Conservation (phyloP, 2,797 vertebrate species). For the Schizothorax lantsangensis region DNA sequence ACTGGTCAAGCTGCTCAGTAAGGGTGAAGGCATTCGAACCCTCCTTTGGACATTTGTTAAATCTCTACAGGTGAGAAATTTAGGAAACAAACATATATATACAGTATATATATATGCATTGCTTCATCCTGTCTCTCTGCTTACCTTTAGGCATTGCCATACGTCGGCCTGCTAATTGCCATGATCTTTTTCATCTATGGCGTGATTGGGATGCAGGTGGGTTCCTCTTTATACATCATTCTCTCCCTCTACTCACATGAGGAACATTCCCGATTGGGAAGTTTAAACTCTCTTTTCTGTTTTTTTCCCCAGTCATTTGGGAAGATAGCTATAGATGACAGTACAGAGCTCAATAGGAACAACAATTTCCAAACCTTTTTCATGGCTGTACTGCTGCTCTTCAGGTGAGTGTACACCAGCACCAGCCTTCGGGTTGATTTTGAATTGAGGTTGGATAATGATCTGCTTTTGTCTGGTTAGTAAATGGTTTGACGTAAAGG, state of each 20-base stretch:
- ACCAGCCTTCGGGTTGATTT: background rate
- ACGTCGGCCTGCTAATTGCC: slow-evolving; percentile 95
- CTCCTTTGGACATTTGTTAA: slow-evolving; percentile 98
- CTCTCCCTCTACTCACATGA: background rate
- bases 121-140: background rate
- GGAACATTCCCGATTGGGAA: background rate
- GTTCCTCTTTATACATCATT: slow-evolving; percentile 4
- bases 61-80: slow-evolving; percentile 89
- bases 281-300: background rate
- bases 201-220: slow-evolving; percentile 97
- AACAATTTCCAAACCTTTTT: slow-evolving; percentile 99
- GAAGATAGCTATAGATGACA: slow-evolving; percentile 93
- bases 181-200: slow-evolving; percentile 99
- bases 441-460: background rate
- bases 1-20: slow-evolving; percentile 96
- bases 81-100: background rate
- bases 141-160: slow-evolving; percentile 87
- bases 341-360: slow-evolving; percentile 95
- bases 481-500: background rate
- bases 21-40: slow-evolving; percentile 95
- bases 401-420: slow-evolving; percentile 80
- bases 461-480: background rate
- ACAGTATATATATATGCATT: background rate
- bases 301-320: slow-evolving; percentile 86
- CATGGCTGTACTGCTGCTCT: slow-evolving; percentile 94